Evolutionary conservation across 1,140 invertebrate genomes (phyloP).

Genomic region (Drosophila bipectinata): DNA sequence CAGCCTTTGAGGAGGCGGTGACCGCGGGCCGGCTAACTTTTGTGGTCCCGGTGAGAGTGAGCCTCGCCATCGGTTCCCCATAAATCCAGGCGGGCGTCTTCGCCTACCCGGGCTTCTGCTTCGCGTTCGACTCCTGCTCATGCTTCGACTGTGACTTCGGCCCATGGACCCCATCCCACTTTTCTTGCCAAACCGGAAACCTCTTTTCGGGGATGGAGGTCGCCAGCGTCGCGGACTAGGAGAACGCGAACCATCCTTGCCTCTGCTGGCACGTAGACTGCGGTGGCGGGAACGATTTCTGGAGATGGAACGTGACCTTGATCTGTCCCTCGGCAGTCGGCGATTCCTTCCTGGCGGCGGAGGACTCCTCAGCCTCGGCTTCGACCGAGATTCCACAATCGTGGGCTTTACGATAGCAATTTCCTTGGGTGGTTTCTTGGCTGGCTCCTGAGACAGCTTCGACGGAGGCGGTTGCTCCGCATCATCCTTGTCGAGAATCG

Average conservation of each 20-base stretch:
- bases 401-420: constrained; percentile 80
- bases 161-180: constrained; percentile 14
- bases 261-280: constrained; percentile 17
- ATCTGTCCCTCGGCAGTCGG: constrained; percentile 16
- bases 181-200: constrained; percentile 10
- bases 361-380: constrained; percentile 32
- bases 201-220: constrained; percentile 41
- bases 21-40: constrained; percentile 54
- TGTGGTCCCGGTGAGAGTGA: constrained; percentile 45
- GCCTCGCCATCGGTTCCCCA: constrained; percentile 31
- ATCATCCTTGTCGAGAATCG: constrained; percentile 72
- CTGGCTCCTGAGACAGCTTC: constrained; percentile 28
- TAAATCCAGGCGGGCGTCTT: constrained; percentile 24
- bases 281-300: constrained; percentile 46
- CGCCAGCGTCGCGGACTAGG: constrained; percentile 62
- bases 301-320: constrained; percentile 59
- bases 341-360: constrained; percentile 1
- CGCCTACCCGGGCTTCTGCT: constrained; percentile 54
- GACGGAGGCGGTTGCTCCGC: constrained; percentile 22
- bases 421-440: constrained; percentile 53
- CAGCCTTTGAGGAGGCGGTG: constrained; percentile 50
- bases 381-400: constrained; percentile 65
- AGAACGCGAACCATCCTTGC: constrained; percentile 50
- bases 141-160: constrained; percentile 54
- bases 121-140: constrained; percentile 57